These are phyloP conservation scores for Argopecten irradians DNA, from an alignment of 1,140 invertebrate genomes.

Conservation along the genomic window DNA sequence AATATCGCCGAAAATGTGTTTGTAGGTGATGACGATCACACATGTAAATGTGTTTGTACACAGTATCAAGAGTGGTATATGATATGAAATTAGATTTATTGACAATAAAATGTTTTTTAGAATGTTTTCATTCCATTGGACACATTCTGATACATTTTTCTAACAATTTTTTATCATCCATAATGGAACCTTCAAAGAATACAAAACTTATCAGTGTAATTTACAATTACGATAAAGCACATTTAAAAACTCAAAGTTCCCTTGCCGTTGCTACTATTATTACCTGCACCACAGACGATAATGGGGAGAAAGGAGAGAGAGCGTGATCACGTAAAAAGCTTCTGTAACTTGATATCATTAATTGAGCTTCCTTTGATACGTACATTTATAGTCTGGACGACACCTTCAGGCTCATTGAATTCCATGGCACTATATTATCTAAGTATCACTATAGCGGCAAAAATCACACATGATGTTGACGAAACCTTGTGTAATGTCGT, in stretches of 20 bases:
- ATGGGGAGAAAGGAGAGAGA: neutral
- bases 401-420: slow-evolving; percentile 21
- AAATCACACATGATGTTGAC: too few species aligned
- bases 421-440: slow-evolving; percentile 6
- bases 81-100: neutral
- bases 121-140: too few species aligned
- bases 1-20: too few species aligned
- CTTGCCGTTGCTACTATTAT: neutral
- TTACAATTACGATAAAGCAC: neutral
- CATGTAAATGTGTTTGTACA: too few species aligned
- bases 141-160: neutral
- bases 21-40: too few species aligned
- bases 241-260: neutral
- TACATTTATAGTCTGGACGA: neutral
- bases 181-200: neutral
- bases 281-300: neutral
- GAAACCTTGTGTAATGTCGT: neutral
- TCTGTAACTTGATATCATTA: slow-evolving; percentile 18
- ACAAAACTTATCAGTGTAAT: neutral
- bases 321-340: neutral
- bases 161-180: neutral
- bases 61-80: too few species aligned
- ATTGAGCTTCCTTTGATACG: neutral
- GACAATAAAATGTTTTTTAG: neutral
- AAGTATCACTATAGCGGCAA: neutral